phyloP scores from a whole-genome alignment of 2,888 invertebrate genomes.

The Sthenelais limicola region DNA sequence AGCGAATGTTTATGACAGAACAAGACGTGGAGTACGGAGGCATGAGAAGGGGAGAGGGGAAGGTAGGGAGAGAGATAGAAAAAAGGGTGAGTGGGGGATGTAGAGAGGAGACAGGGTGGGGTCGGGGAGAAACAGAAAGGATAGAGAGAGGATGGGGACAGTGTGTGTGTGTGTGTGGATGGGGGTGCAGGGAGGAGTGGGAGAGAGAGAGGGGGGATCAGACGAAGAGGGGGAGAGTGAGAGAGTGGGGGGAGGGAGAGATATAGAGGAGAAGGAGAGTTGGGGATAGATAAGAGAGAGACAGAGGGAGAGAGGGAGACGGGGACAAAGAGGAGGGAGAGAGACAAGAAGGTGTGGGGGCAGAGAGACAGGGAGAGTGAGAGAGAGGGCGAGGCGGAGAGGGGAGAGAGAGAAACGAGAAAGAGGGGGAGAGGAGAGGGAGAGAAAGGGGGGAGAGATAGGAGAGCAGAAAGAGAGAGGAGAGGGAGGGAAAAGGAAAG shows the following conservation, averaged over 20 bases:
- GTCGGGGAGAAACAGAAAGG: not conserved
- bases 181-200: not conserved
- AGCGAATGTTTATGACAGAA: not conserved
- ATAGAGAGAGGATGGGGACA: not conserved
- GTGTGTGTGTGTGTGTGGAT: too few relatives aligned
- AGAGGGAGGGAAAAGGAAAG: not conserved
- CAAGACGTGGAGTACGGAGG: not conserved
- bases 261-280: not conserved
- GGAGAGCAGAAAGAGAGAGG: not conserved
- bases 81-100: constrained; percentile 5
- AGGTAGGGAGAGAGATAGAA: constrained; percentile 18
- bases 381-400: not conserved
- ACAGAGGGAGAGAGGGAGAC: not conserved
- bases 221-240: constrained; percentile 1
- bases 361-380: not conserved
- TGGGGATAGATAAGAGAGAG: not conserved
- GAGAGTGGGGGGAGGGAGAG: not conserved
- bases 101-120: not conserved
- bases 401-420: not conserved
- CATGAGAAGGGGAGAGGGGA: not conserved
- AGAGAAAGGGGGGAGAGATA: not conserved
- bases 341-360: not conserved
- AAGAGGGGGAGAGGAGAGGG: not conserved
- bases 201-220: not conserved
- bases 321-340: not conserved